A percentile compares a stretch with the other conserved stretches of the same genome.
Conservation (phyloP, 1,140 invertebrate species). For the Ostrea denselamellosa region DNA sequence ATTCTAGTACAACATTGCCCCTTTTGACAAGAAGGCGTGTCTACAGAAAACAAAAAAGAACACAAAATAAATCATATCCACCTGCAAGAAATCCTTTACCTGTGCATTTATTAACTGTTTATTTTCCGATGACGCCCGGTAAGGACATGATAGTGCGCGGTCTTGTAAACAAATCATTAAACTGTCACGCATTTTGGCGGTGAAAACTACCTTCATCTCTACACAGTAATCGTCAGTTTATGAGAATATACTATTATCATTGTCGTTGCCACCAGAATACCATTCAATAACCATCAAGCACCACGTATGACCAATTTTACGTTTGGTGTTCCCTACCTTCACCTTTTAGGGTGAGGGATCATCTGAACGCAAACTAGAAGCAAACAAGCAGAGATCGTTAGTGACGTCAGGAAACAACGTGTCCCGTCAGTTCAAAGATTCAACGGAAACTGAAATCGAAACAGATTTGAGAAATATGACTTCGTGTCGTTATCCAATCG, state of each 20-base stretch:
- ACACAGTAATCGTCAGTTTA: no score
- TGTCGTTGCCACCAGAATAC: no score
- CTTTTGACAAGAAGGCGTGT: background rate
- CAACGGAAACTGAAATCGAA: no score
- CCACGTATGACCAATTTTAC: background rate
- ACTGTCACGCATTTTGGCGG: background rate
- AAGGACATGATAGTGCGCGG: background rate
- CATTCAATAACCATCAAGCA: background rate
- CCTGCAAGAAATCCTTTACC: background rate
- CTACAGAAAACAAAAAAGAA: background rate
- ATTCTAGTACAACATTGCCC: background rate
- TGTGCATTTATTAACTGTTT: background rate
- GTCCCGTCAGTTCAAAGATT: no score
- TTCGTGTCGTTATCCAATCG: no score
- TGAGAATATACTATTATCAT: no score
- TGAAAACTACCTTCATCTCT: no score
- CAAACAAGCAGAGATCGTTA: no score
- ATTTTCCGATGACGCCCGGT: background rate
- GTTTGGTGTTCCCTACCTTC: background rate
- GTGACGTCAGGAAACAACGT: no score
- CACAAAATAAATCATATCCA: background rate
- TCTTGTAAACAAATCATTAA: background rate
- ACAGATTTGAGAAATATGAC: no score
- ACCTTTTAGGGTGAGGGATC: no score
- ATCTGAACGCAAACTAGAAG: no score